phyloP scores from a whole-genome alignment of 2,113 vertebrate species.

The Syrrhaptes paradoxus region DNA sequence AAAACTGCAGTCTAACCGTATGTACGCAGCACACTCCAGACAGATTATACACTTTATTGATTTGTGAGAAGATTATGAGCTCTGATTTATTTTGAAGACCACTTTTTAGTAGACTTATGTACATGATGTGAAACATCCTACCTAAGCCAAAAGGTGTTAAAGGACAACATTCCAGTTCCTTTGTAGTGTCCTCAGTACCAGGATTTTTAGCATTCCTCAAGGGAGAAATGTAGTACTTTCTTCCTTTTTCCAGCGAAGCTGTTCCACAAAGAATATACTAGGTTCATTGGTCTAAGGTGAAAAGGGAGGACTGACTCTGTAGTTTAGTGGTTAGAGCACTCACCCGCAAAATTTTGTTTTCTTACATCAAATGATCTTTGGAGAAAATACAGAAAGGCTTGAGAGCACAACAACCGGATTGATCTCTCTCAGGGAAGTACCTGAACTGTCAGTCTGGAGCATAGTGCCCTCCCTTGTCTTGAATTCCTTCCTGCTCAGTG shows the following conservation, averaged over 20 bases:
- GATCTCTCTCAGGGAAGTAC: background rate
- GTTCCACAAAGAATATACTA: background rate
- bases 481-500: background rate
- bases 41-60: background rate
- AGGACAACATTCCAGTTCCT: background rate
- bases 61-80: background rate
- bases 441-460: background rate
- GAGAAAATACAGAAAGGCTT: background rate
- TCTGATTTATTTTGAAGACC: background rate
- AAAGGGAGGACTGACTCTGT: background rate
- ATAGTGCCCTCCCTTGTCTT: background rate
- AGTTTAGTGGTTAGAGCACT: background rate
- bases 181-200: background rate
- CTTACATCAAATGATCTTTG: background rate
- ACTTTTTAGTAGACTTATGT: background rate
- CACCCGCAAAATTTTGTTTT: background rate
- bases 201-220: background rate
- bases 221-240: background rate
- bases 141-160: background rate
- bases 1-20: background rate
- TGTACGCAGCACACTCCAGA: fast-evolving
- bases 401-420: background rate
- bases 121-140: background rate
- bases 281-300: background rate
- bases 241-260: background rate